Base-by-base conservation (phyloP, 2,888 invertebrate species). In the Bellardia bayeri region DNA sequence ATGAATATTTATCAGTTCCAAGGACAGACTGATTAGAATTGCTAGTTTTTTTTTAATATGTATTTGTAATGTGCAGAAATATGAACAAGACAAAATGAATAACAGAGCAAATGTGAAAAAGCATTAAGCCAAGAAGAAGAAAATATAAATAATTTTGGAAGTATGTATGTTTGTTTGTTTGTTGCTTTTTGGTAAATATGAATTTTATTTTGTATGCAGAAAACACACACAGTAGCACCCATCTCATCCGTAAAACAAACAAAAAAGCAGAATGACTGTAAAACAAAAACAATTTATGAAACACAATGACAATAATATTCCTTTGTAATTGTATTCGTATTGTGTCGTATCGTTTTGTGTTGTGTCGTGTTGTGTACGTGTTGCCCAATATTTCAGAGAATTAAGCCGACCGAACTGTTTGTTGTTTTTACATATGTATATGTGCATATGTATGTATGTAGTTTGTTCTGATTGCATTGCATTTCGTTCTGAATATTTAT, bases 1-100 rank as follows among this genome's bases (percentile, higher is more conserved):
- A 84, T 87, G 87, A 87, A 87, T 87, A 87, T 87, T 87, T 87
- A 85, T 87, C 87, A 85, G 79, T 87, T 87, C 85, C 85, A 87
- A 87, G 87, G 87, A 87, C 87, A 85, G 85, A 85, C 85, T 81
- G 87, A 85, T 87, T 85, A 85, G 87, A 69, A 82, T 68, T 85
- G 83, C 79, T 87, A 75, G 69, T 76, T 42, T 30, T 16, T 45
- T 37, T 33, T 54, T 3, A 37, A 63, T 54, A 23, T 54, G 72
- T 33, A 72, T 72, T 72, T 72, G 23, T 23, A 23, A 23, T 23
- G 71, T 33, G 56, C 72, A 64, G 72, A 64, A 82, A 42, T 42
- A 61, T n/a, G 33, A 72, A 71, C 30, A 79, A 37, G 7, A 5
- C 49, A 49, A 30, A 68, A 66, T 14, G 30, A 14, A n/a, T 8